Conservation (phyloP, 2,797 vertebrate species). For the Poeciliopsis gracilis region DNA sequence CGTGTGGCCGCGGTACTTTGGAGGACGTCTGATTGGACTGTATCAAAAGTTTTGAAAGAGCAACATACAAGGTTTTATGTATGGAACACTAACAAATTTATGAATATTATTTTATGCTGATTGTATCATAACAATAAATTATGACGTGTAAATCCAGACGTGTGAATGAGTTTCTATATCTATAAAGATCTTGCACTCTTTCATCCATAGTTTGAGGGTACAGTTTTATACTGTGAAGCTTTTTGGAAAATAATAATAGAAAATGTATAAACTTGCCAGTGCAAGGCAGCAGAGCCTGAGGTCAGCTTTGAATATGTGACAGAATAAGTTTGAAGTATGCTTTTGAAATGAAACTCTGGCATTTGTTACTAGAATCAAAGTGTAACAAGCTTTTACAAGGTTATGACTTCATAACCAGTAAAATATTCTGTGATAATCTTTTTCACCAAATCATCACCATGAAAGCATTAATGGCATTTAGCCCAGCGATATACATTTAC, state of each 20-base stretch:
- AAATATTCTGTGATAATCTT: neutral
- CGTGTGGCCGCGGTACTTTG: neutral
- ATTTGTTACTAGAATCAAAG: neutral
- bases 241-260: neutral
- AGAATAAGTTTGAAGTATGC: neutral
- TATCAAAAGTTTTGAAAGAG: neutral
- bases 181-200: slow-evolving; percentile 17
- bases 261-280: neutral
- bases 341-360: neutral
- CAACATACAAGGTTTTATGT: neutral
- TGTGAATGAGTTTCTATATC: slow-evolving; percentile 15
- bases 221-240: neutral
- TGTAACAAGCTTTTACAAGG: neutral
- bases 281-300: slow-evolving; percentile 3
- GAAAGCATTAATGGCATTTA: neutral
- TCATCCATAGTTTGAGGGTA: neutral
- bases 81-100: neutral
- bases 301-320: slow-evolving; percentile 4
- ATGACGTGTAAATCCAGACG: no score
- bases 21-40: neutral
- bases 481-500: neutral
- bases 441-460: no score
- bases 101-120: slow-evolving; percentile 41
- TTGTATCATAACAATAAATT: slow-evolving; percentile 22
- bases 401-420: neutral